phyloP scores from a whole-genome alignment of 2,888 invertebrate genomes.

The Drosophila macrospina region DNA sequence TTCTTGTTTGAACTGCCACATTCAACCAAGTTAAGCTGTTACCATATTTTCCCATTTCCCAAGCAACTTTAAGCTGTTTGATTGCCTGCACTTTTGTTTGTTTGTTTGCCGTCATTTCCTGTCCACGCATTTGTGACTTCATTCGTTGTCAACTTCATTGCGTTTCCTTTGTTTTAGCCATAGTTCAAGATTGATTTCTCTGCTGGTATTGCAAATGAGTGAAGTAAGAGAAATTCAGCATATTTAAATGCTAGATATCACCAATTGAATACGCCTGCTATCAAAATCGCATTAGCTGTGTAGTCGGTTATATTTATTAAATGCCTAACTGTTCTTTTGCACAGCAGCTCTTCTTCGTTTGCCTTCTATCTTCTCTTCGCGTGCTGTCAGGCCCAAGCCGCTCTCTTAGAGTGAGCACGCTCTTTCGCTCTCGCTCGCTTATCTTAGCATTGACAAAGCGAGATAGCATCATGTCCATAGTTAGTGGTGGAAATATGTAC shows the following conservation, averaged over 20 bases:
- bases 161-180: constrained; percentile 51
- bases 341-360: too few relatives aligned
- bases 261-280: constrained; percentile 33
- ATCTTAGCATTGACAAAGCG: too few relatives aligned
- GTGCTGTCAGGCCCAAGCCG: too few relatives aligned
- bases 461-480: too few relatives aligned
- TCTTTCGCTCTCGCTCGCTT: too few relatives aligned
- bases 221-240: background rate
- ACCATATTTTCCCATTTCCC: constrained; percentile 15
- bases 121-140: constrained; percentile 39
- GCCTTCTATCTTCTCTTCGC: too few relatives aligned
- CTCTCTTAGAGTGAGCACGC: too few relatives aligned
- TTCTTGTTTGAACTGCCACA: constrained; percentile 12
- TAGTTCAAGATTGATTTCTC: constrained; percentile 10
- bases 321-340: too few relatives aligned
- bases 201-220: background rate
- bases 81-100: constrained; percentile 35
- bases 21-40: constrained; percentile 17
- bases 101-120: constrained; percentile 47
- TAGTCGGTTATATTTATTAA: too few relatives aligned
- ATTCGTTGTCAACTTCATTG: constrained; percentile 39
- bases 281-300: constrained; percentile 49
- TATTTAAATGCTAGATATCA: too few relatives aligned
- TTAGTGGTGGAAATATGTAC: too few relatives aligned
- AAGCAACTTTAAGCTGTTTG: constrained; percentile 23